Evolutionary conservation across 2,888 invertebrate genomes (phyloP).

Genomic region (Perizoma affinitatum): DNA sequence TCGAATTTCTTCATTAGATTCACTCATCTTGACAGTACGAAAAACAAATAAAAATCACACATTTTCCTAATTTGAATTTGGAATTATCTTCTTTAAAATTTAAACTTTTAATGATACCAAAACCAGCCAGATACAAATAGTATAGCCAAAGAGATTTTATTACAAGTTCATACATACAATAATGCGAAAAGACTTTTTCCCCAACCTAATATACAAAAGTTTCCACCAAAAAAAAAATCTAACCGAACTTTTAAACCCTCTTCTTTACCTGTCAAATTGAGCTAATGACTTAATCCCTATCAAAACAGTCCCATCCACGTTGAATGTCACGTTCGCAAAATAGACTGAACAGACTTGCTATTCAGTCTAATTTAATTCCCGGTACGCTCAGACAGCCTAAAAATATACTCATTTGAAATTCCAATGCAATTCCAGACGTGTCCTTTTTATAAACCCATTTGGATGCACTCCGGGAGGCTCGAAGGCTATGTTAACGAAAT

Average conservation of each 20-base stretch:
- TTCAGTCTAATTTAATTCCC: constrained; percentile 72
- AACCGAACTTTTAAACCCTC: not conserved
- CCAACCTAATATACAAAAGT: too few species aligned
- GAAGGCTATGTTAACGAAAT: constrained; percentile 52
- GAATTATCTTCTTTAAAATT: too few species aligned
- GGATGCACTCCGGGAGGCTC: constrained; percentile 58
- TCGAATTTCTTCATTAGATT: too few species aligned
- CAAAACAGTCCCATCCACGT: constrained; percentile 10
- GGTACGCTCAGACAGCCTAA: constrained; percentile 73
- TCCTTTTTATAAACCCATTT: constrained; percentile 72
- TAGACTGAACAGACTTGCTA: constrained; percentile 57
- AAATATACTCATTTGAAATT: constrained; percentile 79
- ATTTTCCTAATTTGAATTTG: too few species aligned
- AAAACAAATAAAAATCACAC: too few species aligned
- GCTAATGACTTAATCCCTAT: constrained; percentile 19
- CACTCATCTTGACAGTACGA: too few species aligned
- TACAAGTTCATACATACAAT: too few species aligned
- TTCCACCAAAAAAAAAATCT: not conserved
- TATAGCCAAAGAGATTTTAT: too few species aligned
- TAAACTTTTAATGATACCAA: too few species aligned
- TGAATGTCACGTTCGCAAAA: constrained; percentile 56
- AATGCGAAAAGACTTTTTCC: too few species aligned
- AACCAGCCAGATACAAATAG: too few species aligned
- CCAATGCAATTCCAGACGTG: constrained; percentile 71
- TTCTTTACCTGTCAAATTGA: constrained; percentile 22